Evolutionary conservation across 2,888 invertebrate species (phyloP).

Genomic region (Oscheius sp.): DNA sequence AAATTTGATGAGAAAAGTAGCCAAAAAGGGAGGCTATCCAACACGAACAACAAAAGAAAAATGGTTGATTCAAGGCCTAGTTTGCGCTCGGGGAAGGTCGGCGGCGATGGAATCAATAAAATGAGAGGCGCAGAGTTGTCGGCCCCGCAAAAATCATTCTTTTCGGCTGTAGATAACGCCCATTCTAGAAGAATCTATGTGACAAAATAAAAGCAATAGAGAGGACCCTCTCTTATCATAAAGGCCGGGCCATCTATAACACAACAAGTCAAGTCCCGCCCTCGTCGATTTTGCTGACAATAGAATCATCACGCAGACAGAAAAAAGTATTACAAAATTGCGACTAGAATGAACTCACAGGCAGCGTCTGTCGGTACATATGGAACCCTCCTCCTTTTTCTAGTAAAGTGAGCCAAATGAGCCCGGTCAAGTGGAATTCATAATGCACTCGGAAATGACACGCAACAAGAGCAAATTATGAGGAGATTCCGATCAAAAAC

Average conservation of each 20-base stretch:
- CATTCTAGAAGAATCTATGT: not conserved
- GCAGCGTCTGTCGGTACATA: not conserved
- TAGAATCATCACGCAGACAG: too few species aligned
- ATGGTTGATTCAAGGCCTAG: not conserved
- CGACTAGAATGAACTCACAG: constrained; percentile 8
- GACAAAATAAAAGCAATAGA: too few species aligned
- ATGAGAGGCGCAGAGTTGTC: not conserved
- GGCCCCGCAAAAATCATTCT: not conserved
- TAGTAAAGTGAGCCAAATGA: too few species aligned
- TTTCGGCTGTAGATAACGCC: not conserved
- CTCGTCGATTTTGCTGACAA: too few species aligned
- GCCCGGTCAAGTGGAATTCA: too few species aligned
- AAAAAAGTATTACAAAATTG: too few species aligned
- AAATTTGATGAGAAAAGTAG: not conserved
- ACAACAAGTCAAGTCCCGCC: too few species aligned
- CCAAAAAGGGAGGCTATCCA: not conserved
- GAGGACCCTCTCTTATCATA: not conserved
- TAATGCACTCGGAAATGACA: too few species aligned
- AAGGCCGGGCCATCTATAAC: not conserved
- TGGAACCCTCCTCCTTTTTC: too few species aligned
- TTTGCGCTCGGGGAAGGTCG: constrained; percentile 13
- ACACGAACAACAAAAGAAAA: not conserved
- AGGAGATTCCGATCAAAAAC: too few species aligned
- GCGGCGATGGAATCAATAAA: constrained; percentile 19
- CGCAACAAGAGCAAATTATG: too few species aligned